A percentile compares a stretch with the other conserved stretches of the same genome.
phyloP scores from a whole-genome alignment of 1,140 invertebrate species.

The Triops longicaudatus region DNA sequence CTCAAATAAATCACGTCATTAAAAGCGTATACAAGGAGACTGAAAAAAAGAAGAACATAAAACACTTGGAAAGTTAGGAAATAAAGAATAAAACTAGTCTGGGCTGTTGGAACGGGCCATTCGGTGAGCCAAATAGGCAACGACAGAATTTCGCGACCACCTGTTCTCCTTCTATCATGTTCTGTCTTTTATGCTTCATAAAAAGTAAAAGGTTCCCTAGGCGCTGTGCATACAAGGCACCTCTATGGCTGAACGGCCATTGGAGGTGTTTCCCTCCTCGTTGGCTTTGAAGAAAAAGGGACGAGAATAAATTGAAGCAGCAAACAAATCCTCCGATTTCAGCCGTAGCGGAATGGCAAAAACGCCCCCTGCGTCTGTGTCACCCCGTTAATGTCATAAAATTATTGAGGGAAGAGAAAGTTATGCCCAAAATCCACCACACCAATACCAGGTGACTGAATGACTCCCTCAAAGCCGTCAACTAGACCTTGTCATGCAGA shows the following conservation, averaged over 20 bases:
- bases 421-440: too few species aligned
- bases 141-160: neutral
- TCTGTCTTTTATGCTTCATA: neutral
- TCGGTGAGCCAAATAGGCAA: neutral
- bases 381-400: too few species aligned
- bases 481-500: neutral
- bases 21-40: neutral
- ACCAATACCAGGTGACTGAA: too few species aligned
- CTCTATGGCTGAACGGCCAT: neutral
- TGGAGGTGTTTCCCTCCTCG: too few species aligned
- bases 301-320: too few species aligned
- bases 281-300: neutral
- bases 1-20: slow-evolving; percentile 3
- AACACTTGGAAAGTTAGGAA: neutral
- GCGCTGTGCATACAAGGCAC: neutral
- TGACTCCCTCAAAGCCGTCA: too few species aligned
- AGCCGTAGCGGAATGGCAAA: neutral
- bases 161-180: neutral
- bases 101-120: neutral
- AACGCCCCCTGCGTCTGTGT: too few species aligned
- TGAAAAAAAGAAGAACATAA: neutral
- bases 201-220: neutral
- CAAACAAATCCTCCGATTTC: neutral
- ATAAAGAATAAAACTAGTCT: neutral
- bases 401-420: too few species aligned